A percentile compares a stretch with the other conserved stretches of the same genome.
phyloP scores from a whole-genome alignment of 1,140 invertebrate species.

The Batillaria attramentaria region DNA sequence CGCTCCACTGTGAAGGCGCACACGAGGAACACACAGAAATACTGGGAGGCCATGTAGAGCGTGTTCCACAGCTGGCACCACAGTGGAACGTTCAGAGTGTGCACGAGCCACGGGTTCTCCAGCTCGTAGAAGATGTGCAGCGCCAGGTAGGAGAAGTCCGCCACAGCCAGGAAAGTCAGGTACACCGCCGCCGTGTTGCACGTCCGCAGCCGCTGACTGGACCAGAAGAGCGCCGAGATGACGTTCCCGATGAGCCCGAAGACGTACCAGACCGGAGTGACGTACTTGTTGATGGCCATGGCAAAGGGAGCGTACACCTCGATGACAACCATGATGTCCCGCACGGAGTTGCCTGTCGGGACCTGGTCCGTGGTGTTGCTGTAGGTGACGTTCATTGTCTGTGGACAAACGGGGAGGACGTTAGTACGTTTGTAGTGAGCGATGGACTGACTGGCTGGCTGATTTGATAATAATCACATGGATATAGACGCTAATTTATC shows the following conservation, averaged over 20 bases:
- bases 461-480: no score
- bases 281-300: conserved; percentile 48
- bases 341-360: neutral
- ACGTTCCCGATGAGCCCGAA: conserved; percentile 65
- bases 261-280: conserved; percentile 60
- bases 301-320: conserved; percentile 39
- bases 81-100: conserved; percentile 46
- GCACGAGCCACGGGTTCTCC: conserved; percentile 60
- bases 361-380: neutral
- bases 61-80: conserved; percentile 58
- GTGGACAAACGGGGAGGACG: neutral
- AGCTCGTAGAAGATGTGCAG: conserved; percentile 64
- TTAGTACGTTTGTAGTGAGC: neutral
- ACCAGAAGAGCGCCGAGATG: conserved; percentile 60
- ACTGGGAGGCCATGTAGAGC: conserved; percentile 57
- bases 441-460: no score
- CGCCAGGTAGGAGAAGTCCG: conserved; percentile 60
- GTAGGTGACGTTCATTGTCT: conserved; percentile 4
- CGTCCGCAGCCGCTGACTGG: conserved; percentile 56
- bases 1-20: conserved; percentile 88
- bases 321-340: conserved; percentile 20
- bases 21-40: conserved; percentile 61
- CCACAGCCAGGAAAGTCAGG: conserved; percentile 61
- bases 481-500: no score
- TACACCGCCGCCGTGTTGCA: conserved; percentile 66